Base-by-base conservation (phyloP, 2,888 invertebrate genomes). In the Hirtodrosophila histrioides region DNA sequence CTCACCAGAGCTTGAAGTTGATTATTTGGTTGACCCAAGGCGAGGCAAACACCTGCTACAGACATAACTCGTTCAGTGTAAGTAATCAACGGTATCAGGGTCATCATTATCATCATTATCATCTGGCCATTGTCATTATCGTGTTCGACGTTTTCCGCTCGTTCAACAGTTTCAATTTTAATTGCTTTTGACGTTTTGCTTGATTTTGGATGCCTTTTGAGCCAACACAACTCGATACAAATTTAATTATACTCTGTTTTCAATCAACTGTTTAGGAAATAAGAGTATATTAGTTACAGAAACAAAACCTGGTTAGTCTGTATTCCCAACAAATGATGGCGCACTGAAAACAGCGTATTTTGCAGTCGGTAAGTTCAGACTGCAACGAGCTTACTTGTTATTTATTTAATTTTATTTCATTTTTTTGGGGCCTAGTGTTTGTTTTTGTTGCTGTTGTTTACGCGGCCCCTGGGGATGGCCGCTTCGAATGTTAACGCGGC, bases 101-200 rank as follows among this genome's bases (percentile, higher is more conserved):
- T 11, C 68, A 50, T 49, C 60, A 39, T 40, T 24, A 48, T 11
- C 68, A 50, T 49, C 60, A 39, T 40, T 24, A 48, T 43, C 35
- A 39, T 10, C n/a, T 57, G 50, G 23, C 9, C 39, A 44, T 49
- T 44, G 33, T 54, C 63, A 46, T 55, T 51, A 48, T 65, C 35
- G 31, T 39, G 40, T 6, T 44, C 29, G 12, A 35, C 73, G 56
- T 43, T 46, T 39, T 44, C 23, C 27, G 37, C 27, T 27, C 67
- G 37, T 54, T 84, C 66, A 64, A 78, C 78, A 78, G 63, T 54
- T 78, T 87, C 61, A 61, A 48, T 75, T 85, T 82, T 82, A 85
- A 87, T 85, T 78, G 63, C 82, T 87, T 68, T 81, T 78, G 67
- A 74, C 67, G 45, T 50, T 64, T 63, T 48, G 63, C 55, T 46